Evolutionary conservation across 1,140 invertebrate genomes (phyloP), one percentile per base, ranked within the genome.

Genomic region (Drosophila mayri): DNA sequence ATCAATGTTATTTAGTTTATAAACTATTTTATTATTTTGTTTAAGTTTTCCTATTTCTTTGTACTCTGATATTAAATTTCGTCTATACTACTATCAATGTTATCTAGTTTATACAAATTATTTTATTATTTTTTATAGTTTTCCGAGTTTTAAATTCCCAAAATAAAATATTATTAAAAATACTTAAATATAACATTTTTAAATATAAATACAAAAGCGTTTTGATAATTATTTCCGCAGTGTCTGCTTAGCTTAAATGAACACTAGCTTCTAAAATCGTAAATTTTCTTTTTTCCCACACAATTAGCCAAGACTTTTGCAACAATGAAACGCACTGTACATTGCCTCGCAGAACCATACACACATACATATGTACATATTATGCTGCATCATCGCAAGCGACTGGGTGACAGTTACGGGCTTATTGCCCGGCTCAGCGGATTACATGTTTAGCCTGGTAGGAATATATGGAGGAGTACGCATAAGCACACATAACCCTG

Each of bases 351-450:
- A 28, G 16, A 49, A n/a, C 16, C 22, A 41, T 46, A 35, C 32
- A 35, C 9, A 32, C 4, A 25, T 25, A 25, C 5, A 4, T 30
- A 7, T 5, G 6, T 28, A 18, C n/a, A 38, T 74, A 57, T 9
- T 9, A 37, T 59, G 74, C 74, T 43, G 37, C 73, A 67, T 76
- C 73, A 76, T 76, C 28, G 49, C 37, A 10, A 60, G 64, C 37
- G 73, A 32, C 63, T 76, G 74, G 74, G 59, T 77, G 74, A 77
- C 74, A 77, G 73, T 77, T 76, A n/a, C 55, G 64, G 73, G 49
- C 73, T 76, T 76, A 67, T 44, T 71, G 66, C 52, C 43, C 11
- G 37, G 71, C 52, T 75, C 71, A 58, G 62, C 54, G 74, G 74
- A 77, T 77, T 77, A 77, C 74, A 76, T 60, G 71, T 46, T 79